Evolutionary conservation across 2,113 vertebrate genomes (phyloP).

Genomic region (Ovis canadensis): DNA sequence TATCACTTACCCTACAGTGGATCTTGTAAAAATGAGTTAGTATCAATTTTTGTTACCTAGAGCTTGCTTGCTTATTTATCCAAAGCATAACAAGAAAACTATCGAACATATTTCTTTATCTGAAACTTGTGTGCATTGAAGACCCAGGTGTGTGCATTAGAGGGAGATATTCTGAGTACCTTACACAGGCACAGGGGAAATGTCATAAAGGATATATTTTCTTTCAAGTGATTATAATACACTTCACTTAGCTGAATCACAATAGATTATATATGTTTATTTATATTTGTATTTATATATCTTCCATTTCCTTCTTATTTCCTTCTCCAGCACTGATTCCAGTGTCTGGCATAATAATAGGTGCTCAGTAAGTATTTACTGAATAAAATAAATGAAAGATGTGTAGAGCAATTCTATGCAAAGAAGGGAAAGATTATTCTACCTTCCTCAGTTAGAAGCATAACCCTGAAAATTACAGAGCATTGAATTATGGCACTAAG

Average conservation of each 20-base stretch:
- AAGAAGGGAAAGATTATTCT: neutral
- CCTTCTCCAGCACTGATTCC: neutral
- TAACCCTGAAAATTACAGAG: neutral
- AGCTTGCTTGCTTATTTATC: neutral
- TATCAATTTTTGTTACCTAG: neutral
- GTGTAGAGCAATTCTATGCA: neutral
- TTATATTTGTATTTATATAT: neutral
- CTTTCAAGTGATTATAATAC: neutral
- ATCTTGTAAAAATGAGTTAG: neutral
- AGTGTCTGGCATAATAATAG: neutral
- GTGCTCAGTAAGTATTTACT: neutral
- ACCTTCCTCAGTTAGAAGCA: neutral
- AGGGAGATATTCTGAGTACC: neutral
- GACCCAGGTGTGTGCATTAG: neutral
- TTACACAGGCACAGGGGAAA: neutral
- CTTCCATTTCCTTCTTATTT: neutral
- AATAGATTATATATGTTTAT: neutral
- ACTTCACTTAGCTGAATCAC: neutral
- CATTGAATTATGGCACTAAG: neutral
- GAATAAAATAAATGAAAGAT: neutral
- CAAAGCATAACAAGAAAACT: neutral
- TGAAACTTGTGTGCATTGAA: slow-evolving; percentile 16
- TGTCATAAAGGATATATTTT: neutral
- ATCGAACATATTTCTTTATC: neutral
- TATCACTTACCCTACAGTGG: neutral